Evolutionary conservation across 2,113 vertebrate genomes (phyloP), one percentile per base, ranked within the genome.

Genomic region (Nothocercus nigrocapillus): DNA sequence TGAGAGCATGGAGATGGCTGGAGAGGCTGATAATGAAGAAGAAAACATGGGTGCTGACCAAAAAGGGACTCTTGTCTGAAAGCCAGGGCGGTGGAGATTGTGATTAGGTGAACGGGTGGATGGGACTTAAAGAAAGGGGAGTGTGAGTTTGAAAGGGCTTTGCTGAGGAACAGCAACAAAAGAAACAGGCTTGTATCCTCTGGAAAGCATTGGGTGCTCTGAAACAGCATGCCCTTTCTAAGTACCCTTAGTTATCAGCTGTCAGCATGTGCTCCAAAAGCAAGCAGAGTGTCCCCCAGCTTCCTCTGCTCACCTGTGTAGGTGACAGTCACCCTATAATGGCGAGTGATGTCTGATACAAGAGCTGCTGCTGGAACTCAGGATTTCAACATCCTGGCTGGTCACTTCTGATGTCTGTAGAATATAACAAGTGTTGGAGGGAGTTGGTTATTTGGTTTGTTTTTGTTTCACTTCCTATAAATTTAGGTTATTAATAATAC

Each of bases 361-460:
- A 8, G 47, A 80, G n/a, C 53, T 38, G 42, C 28, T 79, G 32
- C 7, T 86, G 73, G 66, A 64, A 11, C 63, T 77, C 0, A 0
- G 82, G 20, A n/a, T 80, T 94, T 94, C 79, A 88, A 19, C 47
- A 66, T 49, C 49, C 21, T 14, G 72, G 72, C 13, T 16, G 9
- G 5, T 87, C 6, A 54, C 66, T 80, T 90, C 68, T 54, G 34
- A 34, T 88, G 42, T 28, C 24, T 61, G 4, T 66, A 49, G 42
- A 85, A 87, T 73, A 68, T 36, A 70, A 17, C 5, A n/a, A 49
- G 49, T 11, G 11, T 22, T 20, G 49, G 49, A 22, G 49, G 49
- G 20, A 9, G 49, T 11, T 20, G 19, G 18, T 47, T 47, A 8
- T 6, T 44, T 15, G 21, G 4, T 49, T 49, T 47, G 45, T 7